Percentiles rank a stretch among this genome's conserved stretches.
Evolutionary conservation across 2,888 invertebrate genomes (phyloP).

Genomic region (Euproctis similis): DNA sequence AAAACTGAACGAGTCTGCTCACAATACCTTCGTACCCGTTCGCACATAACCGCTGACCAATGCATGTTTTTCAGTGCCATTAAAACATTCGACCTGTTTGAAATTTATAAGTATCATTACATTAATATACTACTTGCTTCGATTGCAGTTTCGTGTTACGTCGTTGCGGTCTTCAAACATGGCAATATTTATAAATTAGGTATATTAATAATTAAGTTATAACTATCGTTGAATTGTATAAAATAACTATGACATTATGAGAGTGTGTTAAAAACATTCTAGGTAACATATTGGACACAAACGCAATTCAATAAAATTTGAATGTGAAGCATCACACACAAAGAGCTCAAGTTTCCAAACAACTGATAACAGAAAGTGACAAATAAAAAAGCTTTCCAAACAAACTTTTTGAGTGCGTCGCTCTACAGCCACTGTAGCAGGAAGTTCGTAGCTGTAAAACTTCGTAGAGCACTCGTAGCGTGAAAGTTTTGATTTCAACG

Average conservation of each 20-base stretch:
- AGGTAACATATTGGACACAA: too few species aligned
- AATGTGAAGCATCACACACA: slow-evolving; percentile 33
- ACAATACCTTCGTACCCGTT: slow-evolving; percentile 41
- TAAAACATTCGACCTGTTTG: slow-evolving; percentile 11
- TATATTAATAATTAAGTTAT: too few species aligned
- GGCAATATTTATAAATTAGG: too few species aligned
- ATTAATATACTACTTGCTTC: too few species aligned
- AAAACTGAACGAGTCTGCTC: slow-evolving; percentile 50
- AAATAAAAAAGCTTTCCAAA: slow-evolving; percentile 72
- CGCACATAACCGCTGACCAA: slow-evolving; percentile 14
- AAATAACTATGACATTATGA: too few species aligned
- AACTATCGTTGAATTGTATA: too few species aligned
- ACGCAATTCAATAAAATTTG: slow-evolving; percentile 28
- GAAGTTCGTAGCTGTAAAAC: slow-evolving; percentile 76
- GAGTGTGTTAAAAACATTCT: too few species aligned
- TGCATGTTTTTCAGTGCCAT: slow-evolving; percentile 1
- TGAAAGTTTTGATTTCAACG: slow-evolving; percentile 77
- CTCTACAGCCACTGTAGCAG: slow-evolving; percentile 70
- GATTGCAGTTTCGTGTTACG: too few species aligned
- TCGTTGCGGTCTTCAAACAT: too few species aligned
- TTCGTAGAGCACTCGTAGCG: slow-evolving; percentile 75
- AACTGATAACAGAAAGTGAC: slow-evolving; percentile 69
- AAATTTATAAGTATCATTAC: too few species aligned
- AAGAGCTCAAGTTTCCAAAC: slow-evolving; percentile 51
- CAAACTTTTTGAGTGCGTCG: slow-evolving; percentile 72